Percentiles rank a stretch among this genome's conserved stretches.
These are phyloP conservation scores for Heliornis fulica DNA, from an alignment of 2,113 vertebrate genomes.

Conservation along the genomic window DNA sequence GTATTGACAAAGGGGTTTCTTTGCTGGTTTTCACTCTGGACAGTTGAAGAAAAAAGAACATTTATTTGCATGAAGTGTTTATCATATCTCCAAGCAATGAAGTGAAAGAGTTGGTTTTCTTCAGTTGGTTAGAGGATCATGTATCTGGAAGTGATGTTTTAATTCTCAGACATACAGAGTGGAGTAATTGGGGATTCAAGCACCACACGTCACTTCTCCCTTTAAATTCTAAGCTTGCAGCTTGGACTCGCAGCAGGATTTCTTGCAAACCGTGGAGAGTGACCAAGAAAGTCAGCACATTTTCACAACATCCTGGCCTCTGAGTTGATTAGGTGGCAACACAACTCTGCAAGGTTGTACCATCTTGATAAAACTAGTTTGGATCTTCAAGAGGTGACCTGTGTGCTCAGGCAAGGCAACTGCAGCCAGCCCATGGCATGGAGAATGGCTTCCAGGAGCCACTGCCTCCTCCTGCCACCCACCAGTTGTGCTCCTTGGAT, in stretches of 20 bases:
- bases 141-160: slow-evolving; percentile 6
- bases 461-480: background rate
- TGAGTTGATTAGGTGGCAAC: background rate
- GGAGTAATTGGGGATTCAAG: background rate
- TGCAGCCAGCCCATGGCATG: background rate
- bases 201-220: background rate
- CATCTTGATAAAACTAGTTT: background rate
- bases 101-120: background rate
- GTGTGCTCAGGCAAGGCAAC: background rate
- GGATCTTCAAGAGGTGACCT: background rate
- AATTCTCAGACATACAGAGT: slow-evolving; percentile 14
- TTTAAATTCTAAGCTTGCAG: background rate
- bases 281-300: background rate
- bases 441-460: background rate
- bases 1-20: background rate
- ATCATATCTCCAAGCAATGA: background rate
- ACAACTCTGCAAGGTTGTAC: background rate
- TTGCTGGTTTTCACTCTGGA: background rate
- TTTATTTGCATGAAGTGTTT: background rate
- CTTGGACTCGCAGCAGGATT: background rate
- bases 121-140: background rate
- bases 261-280: background rate
- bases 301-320: background rate
- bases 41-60: background rate
- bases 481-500: background rate